Evolutionary conservation across 2,113 vertebrate species (phyloP).

Genomic region (Synodontis membranacea): DNA sequence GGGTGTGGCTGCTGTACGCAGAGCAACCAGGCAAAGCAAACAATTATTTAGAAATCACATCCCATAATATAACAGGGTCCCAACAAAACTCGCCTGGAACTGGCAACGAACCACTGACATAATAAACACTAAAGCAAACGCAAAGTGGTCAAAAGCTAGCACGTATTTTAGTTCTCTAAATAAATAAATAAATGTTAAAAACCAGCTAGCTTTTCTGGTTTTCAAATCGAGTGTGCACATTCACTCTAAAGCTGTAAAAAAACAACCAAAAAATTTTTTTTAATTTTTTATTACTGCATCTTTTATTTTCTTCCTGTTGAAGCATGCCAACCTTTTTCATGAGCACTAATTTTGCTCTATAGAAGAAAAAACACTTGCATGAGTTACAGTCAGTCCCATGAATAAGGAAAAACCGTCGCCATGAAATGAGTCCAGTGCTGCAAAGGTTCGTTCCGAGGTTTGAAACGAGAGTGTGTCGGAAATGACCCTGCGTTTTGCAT

Average conservation of each 20-base stretch:
- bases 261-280: too few relatives aligned
- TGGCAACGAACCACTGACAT: conserved; percentile 42
- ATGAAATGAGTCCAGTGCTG: too few relatives aligned
- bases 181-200: neutral
- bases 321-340: neutral
- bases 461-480: too few relatives aligned
- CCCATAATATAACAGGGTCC: conserved; percentile 45
- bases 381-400: conserved; percentile 51
- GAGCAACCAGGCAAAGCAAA: conserved; percentile 38
- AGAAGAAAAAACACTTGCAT: conserved; percentile 19
- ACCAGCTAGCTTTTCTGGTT: neutral
- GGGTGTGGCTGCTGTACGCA: conserved; percentile 48
- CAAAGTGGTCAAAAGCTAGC: neutral
- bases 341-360: neutral
- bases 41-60: conserved; percentile 51
- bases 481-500: too few relatives aligned
- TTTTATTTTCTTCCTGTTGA: neutral
- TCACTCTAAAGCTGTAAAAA: neutral
- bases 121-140: conserved; percentile 35
- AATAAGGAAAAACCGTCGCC: conserved; percentile 52
- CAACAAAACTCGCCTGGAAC: conserved; percentile 36
- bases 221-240: neutral
- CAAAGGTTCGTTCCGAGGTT: too few relatives aligned
- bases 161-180: neutral
- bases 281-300: neutral